These are phyloP conservation scores for Hystrix cristata DNA, from an alignment of 2,113 vertebrate genomes.

Conservation along the genomic window DNA sequence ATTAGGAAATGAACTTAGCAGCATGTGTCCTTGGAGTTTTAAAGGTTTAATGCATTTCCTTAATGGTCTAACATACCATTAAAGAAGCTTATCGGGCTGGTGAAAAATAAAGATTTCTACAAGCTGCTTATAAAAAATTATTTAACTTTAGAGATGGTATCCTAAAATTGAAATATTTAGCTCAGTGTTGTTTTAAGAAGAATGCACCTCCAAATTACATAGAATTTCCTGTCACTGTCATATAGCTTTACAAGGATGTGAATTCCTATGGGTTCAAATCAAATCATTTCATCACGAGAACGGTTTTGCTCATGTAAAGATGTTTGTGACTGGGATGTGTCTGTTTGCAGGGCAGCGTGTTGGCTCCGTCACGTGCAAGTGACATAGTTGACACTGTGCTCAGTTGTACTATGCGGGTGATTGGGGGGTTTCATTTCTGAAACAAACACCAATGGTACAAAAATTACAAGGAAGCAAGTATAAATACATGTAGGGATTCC, in stretches of 20 bases:
- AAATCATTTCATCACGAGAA: slow-evolving; percentile 1
- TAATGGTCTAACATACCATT: slow-evolving; percentile 12
- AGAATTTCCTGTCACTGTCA: slow-evolving; percentile 3
- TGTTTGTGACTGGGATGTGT: neutral
- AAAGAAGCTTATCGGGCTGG: slow-evolving; percentile 36
- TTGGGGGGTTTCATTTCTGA: neutral
- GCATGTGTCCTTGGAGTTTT: slow-evolving; percentile 51
- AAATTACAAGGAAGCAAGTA: slow-evolving; percentile 33
- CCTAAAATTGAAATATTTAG: slow-evolving; percentile 17
- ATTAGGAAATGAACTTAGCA: slow-evolving; percentile 65
- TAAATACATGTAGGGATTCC: neutral
- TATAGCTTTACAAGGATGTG: slow-evolving; percentile 16
- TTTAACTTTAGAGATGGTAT: neutral
- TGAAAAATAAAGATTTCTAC: slow-evolving; percentile 36
- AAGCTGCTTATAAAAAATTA: slow-evolving; percentile 47
- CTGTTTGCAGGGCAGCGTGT: neutral
- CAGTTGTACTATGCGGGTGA: slow-evolving; percentile 36
- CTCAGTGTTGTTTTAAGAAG: slow-evolving; percentile 19
- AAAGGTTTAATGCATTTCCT: slow-evolving; percentile 49
- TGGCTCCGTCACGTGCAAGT: neutral
- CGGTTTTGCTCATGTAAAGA: neutral
- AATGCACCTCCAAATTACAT: slow-evolving; percentile 4
- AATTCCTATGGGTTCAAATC: slow-evolving; percentile 27
- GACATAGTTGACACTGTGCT: neutral
- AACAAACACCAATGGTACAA: slow-evolving; percentile 6